A percentile compares a stretch with the other conserved stretches of the same genome.
Evolutionary conservation across 2,113 vertebrate species (phyloP).

Genomic region (Crypturellus undulatus): DNA sequence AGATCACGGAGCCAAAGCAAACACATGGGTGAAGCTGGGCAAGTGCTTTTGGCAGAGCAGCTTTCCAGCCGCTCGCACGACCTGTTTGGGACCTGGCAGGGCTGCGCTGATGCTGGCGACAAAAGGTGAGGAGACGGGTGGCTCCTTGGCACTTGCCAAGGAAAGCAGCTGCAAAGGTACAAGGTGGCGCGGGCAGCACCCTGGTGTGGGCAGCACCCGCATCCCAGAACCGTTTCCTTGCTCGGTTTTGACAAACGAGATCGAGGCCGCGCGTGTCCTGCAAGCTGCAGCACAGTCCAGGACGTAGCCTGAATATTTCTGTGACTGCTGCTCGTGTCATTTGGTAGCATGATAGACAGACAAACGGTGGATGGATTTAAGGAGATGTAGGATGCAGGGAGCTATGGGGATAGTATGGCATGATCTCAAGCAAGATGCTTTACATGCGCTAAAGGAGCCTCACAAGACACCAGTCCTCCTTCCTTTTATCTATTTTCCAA

Average conservation of each 20-base stretch:
- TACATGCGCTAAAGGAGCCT: too few relatives aligned
- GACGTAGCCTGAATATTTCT: neutral
- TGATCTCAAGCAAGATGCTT: neutral
- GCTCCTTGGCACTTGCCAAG: neutral
- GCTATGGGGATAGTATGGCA: neutral
- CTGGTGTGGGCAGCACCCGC: too few relatives aligned
- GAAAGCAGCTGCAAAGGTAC: neutral
- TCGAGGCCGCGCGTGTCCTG: neutral
- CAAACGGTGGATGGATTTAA: conserved; percentile 3
- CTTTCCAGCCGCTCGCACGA: neutral
- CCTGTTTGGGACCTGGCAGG: neutral
- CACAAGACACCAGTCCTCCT: neutral
- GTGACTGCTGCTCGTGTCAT: neutral
- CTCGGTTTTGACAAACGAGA: neutral
- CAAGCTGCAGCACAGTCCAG: neutral
- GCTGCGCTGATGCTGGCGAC: neutral
- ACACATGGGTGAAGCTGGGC: neutral
- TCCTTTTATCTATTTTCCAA: neutral
- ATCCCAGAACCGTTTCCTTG: neutral
- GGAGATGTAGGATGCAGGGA: neutral
- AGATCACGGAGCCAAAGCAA: neutral
- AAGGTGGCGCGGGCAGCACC: neutral
- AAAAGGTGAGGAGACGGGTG: neutral
- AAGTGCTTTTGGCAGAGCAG: neutral
- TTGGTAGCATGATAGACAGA: conserved; percentile 20